These are phyloP conservation scores for Ischnura elegans DNA, from an alignment of 2,888 invertebrate genomes.

Conservation along the genomic window DNA sequence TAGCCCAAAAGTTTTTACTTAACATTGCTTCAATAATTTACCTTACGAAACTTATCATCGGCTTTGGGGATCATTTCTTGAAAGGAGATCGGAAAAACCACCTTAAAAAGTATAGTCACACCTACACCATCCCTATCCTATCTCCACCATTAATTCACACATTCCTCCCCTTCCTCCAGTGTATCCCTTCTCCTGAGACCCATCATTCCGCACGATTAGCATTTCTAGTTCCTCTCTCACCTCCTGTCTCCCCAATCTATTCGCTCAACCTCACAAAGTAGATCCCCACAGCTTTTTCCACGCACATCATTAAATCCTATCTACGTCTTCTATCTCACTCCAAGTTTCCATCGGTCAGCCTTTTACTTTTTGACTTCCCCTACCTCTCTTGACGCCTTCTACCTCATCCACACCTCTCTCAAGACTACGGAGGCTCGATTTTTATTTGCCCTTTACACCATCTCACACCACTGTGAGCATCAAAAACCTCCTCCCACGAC, in stretches of 20 bases:
- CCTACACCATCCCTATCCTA: slow-evolving; percentile 27
- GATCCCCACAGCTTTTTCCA: not conserved
- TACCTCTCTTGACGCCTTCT: not conserved
- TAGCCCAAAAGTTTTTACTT: too few species aligned
- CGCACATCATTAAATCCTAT: slow-evolving; percentile 31
- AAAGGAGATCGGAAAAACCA: too few species aligned
- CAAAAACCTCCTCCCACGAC: not conserved
- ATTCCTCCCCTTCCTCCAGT: not conserved
- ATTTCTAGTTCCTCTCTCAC: not conserved
- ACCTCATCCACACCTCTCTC: not conserved
- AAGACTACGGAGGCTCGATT: not conserved
- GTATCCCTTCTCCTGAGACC: not conserved
- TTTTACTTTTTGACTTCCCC: not conserved
- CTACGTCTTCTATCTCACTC: slow-evolving; percentile 6
- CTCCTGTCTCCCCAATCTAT: not conserved
- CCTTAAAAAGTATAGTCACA: too few species aligned
- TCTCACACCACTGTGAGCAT: not conserved
- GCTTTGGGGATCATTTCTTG: too few species aligned
- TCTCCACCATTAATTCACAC: slow-evolving; percentile 34
- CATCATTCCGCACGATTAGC: slow-evolving; percentile 15
- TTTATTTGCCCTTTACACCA: not conserved
- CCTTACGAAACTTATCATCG: too few species aligned
- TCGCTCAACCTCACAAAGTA: not conserved
- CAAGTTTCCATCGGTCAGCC: not conserved
- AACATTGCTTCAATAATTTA: too few species aligned